Base-by-base conservation (phyloP, 2,888 invertebrate species). In the Creontiades dilutus region DNA sequence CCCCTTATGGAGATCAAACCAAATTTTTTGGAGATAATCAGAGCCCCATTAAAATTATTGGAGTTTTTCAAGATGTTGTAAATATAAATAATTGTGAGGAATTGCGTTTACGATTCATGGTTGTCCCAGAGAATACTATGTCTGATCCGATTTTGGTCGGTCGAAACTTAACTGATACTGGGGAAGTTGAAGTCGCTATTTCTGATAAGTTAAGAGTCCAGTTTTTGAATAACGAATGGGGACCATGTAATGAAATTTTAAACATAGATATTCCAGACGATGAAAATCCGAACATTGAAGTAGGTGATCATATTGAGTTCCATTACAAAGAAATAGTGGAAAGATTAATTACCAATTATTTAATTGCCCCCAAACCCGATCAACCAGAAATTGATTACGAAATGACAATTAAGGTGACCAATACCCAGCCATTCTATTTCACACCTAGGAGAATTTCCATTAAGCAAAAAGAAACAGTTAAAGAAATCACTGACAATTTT, bases 391-490 rank as follows among this genome's bases (percentile, higher is more conserved):
- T 23, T 11, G 48, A 88, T 46, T 89, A 52, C 82, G 89, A 89
- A 57, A 82, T 89, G 82, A 81, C 9, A 37, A 81, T 89, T 80
- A 27, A 23, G 13, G 12, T 80, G 16, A 82, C n/a, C n/a, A n/a
- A n/a, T n/a, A n/a, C n/a, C n/a, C n/a, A n/a, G n/a, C n/a, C n/a
- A n/a, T n/a, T n/a, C 55, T 82, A 89, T 55, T 82, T 14, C 57
- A 81, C 52, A 2, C 82, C 89, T 4, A 52, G 89, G 7, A 81
- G 89, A 48, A 23, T 89, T 19, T 89, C 82, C 5, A 27, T 80
- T 28, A 48, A 47, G 14, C 82, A 89, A 78, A 89, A 52, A 11
- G 52, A 23, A 14, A 28, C 23, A 19, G 81, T 81, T 27, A 23
- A 46, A 11, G 37, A 89, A 52, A 89, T 89, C 7, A 89, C 46